Base-by-base conservation (phyloP, 2,797 vertebrate genomes). In the Pantherophis alleghaniensis region DNA sequence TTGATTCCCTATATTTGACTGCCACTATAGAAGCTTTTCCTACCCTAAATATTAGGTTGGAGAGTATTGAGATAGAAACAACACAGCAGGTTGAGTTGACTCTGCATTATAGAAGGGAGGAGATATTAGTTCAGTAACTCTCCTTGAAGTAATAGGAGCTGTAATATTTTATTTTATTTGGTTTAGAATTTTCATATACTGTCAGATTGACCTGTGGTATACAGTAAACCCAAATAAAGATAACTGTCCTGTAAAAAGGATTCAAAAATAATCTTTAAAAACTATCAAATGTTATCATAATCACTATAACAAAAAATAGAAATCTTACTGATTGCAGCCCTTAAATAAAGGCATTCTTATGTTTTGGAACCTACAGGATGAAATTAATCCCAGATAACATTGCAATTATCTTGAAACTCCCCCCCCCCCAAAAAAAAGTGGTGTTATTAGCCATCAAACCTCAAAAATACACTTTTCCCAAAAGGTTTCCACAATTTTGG, bases 131-230 rank as follows among this genome's bases (percentile, higher is more conserved):
- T n/a, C 47, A 18, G n/a, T 28, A 66, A 59, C 7, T 11, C 22
- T 47, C 37, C 57, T 42, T 87, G 37, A 20, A 89, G 12, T 89
- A 26, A 47, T 89, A 42, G 57, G 32, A 20, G 24, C 24, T 83
- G 42, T 83, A 83, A 47, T 83, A 83, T 83, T 83, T 83, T 42
- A 79, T 79, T 79, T 79, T 83, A 47, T 47, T 83, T 83, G 7
- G 37, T 4, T 83, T 47, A 83, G 74, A 47, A 47, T 47, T 47
- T 83, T 83, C 20, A 83, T 83, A 83, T 13, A 83, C 74, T 24
- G 42, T 24, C 42, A 47, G 22, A 47, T 83, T 83, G 79, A 47
- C 10, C 42, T 47, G 42, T 83, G 42, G 37, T 24, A 12, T 83
- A 83, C 1, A 1, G 42, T 47, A 47, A 83, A 74, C 16, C 69